Conservation (phyloP, 2,113 vertebrate genomes). For the Mellivora capensis region DNA sequence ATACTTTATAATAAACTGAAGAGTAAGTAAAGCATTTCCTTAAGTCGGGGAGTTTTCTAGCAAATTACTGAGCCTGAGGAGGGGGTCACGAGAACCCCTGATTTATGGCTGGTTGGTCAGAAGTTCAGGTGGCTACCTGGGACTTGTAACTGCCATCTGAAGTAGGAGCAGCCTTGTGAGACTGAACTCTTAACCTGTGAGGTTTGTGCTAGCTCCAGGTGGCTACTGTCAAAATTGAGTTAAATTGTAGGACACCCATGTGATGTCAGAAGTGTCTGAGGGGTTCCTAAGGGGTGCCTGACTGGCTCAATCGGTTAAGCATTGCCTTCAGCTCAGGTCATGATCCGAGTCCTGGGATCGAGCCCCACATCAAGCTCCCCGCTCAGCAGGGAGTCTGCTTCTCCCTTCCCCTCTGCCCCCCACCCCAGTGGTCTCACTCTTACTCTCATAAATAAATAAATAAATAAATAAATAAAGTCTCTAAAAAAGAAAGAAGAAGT, state of each 20-base stretch:
- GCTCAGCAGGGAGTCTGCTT: too few relatives aligned
- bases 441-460: neutral
- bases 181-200: neutral
- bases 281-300: too few relatives aligned
- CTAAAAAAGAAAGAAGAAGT: neutral
- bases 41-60: neutral
- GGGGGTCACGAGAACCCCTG: neutral
- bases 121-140: neutral
- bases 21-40: neutral
- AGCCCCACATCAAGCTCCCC: too few relatives aligned
- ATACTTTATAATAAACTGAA: neutral
- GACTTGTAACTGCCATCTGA: neutral
- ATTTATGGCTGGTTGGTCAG: neutral
- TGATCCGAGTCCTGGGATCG: too few relatives aligned
- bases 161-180: neutral
- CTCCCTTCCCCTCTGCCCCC: too few relatives aligned
- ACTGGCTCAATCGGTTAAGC: too few relatives aligned
- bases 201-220: neutral
- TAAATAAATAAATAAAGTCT: neutral
- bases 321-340: too few relatives aligned
- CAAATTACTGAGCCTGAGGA: neutral
- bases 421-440: too few relatives aligned
- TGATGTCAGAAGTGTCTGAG: neutral
- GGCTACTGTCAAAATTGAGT: neutral
- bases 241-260: neutral